A percentile compares a stretch with the other conserved stretches of the same genome.
These are phyloP conservation scores for Drosophila seguyi DNA, from an alignment of 1,140 invertebrate genomes.

Conservation along the genomic window DNA sequence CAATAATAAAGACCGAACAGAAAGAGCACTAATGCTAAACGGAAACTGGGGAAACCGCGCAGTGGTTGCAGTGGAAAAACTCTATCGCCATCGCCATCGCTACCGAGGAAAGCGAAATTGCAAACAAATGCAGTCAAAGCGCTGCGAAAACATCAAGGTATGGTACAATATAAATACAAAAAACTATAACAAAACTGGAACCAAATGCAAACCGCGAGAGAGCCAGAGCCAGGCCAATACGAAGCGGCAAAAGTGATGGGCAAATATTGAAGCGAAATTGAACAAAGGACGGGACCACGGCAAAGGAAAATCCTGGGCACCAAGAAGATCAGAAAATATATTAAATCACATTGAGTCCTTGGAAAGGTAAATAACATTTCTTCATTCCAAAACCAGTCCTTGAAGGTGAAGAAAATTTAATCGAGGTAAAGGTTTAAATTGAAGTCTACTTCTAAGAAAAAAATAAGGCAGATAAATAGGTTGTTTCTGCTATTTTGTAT, in stretches of 20 bases:
- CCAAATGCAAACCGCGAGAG: constrained; percentile 4
- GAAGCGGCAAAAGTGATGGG: constrained; percentile 41
- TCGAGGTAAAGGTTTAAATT: background rate
- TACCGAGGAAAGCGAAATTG: constrained; percentile 33
- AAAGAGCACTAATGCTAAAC: constrained; percentile 44
- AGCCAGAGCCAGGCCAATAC: constrained; percentile 37
- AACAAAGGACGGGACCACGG: constrained; percentile 14
- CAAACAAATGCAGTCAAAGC: constrained; percentile 63
- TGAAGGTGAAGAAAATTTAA: background rate
- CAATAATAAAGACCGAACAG: constrained; percentile 54
- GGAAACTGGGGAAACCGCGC: constrained; percentile 30
- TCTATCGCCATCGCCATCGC: constrained; percentile 1
- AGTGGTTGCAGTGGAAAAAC: constrained; percentile 15
- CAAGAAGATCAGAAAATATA: constrained; percentile 1
- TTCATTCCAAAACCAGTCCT: too few relatives aligned
- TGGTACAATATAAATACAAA: constrained; percentile 19
- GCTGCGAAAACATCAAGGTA: constrained; percentile 26
- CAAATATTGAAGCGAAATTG: constrained; percentile 43
- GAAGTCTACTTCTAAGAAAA: background rate
- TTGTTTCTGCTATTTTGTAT: background rate
- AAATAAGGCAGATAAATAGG: background rate
- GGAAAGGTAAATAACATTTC: background rate
- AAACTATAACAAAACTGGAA: constrained; percentile 17
- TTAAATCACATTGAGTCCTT: constrained; percentile 20
- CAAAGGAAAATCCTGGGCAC: constrained; percentile 3